Evolutionary conservation across 2,888 invertebrate species (phyloP).

Genomic region (Caenorhabditis drosophilae): DNA sequence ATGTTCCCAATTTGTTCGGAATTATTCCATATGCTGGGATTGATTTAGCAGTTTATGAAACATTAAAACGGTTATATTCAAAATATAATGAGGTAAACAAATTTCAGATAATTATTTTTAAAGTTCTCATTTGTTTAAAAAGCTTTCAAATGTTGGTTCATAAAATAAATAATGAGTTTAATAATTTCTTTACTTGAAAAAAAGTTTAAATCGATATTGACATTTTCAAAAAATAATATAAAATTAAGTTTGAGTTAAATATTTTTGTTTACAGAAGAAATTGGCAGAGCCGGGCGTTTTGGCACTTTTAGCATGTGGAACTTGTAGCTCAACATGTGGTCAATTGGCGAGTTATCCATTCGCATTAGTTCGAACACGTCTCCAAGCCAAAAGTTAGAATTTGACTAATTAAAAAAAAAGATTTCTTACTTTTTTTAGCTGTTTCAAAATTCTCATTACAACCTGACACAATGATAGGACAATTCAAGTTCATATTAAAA

Average conservation of each 20-base stretch:
- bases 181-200: too few relatives aligned
- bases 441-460: slow-evolving; percentile 33
- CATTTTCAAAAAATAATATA: too few relatives aligned
- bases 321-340: slow-evolving; percentile 90
- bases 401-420: too few relatives aligned
- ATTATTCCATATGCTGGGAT: slow-evolving; percentile 99
- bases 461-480: slow-evolving; percentile 65
- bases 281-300: slow-evolving; percentile 82
- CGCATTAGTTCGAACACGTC: slow-evolving; percentile 88
- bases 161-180: too few relatives aligned
- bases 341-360: slow-evolving; percentile 97
- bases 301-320: slow-evolving; percentile 87
- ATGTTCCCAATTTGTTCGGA: slow-evolving; percentile 89
- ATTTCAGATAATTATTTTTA: neutral
- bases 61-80: slow-evolving; percentile 76
- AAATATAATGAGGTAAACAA: slow-evolving; percentile 10
- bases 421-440: slow-evolving; percentile 6
- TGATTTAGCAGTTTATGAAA: slow-evolving; percentile 96
- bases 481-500: slow-evolving; percentile 76
- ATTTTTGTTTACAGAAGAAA: too few relatives aligned
- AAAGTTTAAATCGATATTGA: too few relatives aligned
- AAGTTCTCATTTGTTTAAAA: too few relatives aligned
- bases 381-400: slow-evolving; percentile 78
- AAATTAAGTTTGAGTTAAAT: too few relatives aligned
- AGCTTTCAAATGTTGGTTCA: too few relatives aligned